Evolutionary conservation across 1,140 invertebrate genomes (phyloP).

Genomic region (Bombus huntii): DNA sequence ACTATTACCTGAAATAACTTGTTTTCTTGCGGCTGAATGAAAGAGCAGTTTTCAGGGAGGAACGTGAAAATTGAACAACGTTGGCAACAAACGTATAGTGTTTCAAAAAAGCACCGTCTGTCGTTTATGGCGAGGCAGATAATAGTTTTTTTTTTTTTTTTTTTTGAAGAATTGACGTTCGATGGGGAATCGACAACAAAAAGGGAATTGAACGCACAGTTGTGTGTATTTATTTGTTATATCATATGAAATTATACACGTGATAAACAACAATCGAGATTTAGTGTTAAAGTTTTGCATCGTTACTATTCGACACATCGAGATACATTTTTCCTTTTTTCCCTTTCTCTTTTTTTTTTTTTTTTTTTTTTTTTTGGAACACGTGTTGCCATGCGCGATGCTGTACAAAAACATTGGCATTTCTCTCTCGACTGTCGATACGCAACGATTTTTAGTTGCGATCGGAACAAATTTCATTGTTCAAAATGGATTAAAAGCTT

Average conservation of each 20-base stretch:
- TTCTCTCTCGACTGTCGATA: background rate
- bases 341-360: background rate
- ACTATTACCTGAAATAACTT: conserved; percentile 44
- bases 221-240: background rate
- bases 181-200: background rate
- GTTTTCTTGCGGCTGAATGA: conserved; percentile 35
- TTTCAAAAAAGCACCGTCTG: background rate
- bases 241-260: background rate
- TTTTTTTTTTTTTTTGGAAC: background rate
- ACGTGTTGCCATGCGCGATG: background rate
- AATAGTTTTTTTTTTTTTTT: conserved; percentile 8
- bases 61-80: conserved; percentile 22
- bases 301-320: background rate
- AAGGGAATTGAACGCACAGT: background rate
- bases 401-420: background rate
- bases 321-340: background rate
- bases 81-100: background rate
- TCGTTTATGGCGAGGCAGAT: background rate
- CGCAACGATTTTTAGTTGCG: background rate
- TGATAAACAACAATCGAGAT: background rate
- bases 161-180: background rate
- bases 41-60: background rate
- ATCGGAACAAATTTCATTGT: background rate
- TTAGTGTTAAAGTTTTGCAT: background rate
- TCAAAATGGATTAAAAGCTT: background rate